Evolutionary conservation across 2,797 vertebrate genomes (phyloP).

Genomic region (Alcedo quadribrachys): DNA sequence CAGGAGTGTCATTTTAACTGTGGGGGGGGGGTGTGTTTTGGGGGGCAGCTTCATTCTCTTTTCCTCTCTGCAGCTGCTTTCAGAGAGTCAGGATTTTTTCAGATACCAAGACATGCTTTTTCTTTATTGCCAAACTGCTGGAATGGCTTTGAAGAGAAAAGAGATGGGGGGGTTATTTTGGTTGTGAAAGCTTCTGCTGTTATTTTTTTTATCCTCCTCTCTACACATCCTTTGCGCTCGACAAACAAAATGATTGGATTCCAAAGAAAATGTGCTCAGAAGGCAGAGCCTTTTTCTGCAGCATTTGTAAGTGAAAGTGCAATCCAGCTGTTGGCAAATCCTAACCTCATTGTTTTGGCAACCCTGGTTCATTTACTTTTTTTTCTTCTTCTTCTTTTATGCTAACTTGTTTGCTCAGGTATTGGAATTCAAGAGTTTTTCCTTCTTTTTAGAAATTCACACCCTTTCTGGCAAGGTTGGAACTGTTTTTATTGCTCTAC

Average conservation of each 20-base stretch:
- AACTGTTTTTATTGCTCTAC: slow-evolving; percentile 74
- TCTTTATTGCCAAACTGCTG: not conserved
- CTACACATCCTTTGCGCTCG: not conserved
- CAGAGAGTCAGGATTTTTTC: not conserved
- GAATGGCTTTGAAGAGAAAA: slow-evolving; percentile 26
- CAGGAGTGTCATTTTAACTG: not conserved
- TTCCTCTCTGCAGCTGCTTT: not conserved
- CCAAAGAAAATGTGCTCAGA: slow-evolving; percentile 41
- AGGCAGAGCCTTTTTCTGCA: slow-evolving; percentile 22
- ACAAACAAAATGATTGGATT: not conserved
- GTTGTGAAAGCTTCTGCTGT: not conserved
- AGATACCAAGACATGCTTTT: not conserved
- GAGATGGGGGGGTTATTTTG: not conserved
- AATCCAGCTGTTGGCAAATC: slow-evolving; percentile 71
- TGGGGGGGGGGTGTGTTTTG: not conserved
- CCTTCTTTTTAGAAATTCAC: slow-evolving; percentile 75
- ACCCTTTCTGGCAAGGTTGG: slow-evolving; percentile 75
- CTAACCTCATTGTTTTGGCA: slow-evolving; percentile 74
- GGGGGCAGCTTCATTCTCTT: not conserved
- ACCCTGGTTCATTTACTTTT: slow-evolving; percentile 50
- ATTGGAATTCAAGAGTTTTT: slow-evolving; percentile 76
- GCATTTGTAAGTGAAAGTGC: slow-evolving; percentile 63
- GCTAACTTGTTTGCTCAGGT: slow-evolving; percentile 79
- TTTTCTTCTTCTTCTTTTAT: not conserved
- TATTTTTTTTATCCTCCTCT: not conserved